Percentiles rank a stretch among this genome's conserved stretches.
phyloP scores from a whole-genome alignment of 2,888 invertebrate species.

The Spilarctia lutea region DNA sequence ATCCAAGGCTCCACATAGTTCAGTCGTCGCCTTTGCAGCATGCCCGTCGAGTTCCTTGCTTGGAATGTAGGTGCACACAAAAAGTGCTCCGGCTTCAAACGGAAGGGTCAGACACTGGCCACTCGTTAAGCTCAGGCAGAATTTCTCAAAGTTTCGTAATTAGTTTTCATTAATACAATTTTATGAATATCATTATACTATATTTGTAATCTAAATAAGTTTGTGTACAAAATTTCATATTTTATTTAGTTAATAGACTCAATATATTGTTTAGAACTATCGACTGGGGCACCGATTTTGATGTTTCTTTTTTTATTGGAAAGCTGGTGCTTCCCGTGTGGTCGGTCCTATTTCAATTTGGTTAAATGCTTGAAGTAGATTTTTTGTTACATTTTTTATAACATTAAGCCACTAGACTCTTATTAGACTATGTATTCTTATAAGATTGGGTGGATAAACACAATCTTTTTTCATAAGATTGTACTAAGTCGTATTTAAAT shows the following conservation, averaged over 20 bases:
- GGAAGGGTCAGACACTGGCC: constrained; percentile 73
- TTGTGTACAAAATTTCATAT: background rate
- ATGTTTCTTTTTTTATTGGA: no score
- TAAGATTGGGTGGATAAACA: no score
- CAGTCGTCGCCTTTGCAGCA: constrained; percentile 60
- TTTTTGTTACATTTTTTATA: no score
- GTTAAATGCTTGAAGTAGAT: no score
- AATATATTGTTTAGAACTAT: no score
- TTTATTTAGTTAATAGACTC: background rate
- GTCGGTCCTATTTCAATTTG: no score
- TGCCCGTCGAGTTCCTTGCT: constrained; percentile 71
- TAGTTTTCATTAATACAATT: constrained; percentile 15
- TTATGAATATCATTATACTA: background rate
- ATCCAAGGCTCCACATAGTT: constrained; percentile 51
- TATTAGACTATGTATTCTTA: no score
- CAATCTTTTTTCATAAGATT: no score
- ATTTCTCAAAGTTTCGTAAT: constrained; percentile 61
- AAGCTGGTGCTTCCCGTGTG: no score
- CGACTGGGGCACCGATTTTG: no score
- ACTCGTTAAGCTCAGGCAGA: constrained; percentile 68
- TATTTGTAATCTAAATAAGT: background rate
- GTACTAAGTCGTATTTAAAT: no score
- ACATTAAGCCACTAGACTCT: no score
- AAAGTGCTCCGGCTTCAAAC: constrained; percentile 80
- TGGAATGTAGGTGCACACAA: constrained; percentile 81